phyloP scores from a whole-genome alignment of 2,888 invertebrate species.

The Ochropleura leucogaster region DNA sequence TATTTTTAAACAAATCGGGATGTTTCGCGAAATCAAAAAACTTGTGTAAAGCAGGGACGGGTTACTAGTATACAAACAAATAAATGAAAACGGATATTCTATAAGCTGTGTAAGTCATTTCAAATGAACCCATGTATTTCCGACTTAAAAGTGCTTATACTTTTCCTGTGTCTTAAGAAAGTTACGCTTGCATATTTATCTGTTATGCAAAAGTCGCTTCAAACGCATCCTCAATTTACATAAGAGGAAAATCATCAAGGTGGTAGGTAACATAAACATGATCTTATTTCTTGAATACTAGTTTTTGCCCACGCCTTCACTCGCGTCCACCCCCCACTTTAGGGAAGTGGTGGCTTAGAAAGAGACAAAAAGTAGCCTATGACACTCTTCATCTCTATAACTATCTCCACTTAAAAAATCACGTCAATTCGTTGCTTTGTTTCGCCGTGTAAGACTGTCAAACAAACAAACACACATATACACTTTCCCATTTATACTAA shows the following conservation, averaged over 20 bases:
- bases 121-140: not conserved
- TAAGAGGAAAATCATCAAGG: conserved; percentile 42
- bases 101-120: not conserved
- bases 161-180: conserved; percentile 25
- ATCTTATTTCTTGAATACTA: conserved; percentile 14
- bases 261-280: conserved; percentile 19
- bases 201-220: conserved; percentile 30
- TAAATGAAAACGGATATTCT: not conserved
- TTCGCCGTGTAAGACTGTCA: no score
- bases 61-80: not conserved
- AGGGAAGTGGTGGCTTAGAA: no score
- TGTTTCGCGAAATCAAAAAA: not conserved
- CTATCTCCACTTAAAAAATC: no score
- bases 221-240: conserved; percentile 31
- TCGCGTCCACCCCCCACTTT: no score
- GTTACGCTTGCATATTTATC: conserved; percentile 34
- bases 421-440: no score
- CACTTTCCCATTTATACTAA: no score
- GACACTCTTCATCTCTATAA: no score
- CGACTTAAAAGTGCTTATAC: conserved; percentile 19
- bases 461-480: no score
- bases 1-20: not conserved
- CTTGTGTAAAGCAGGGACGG: not conserved
- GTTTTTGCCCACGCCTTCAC: no score
- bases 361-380: no score